Evolutionary conservation across 2,888 invertebrate genomes (phyloP), one percentile per base, ranked within the genome.

Genomic region (Trichopria drosophilae): DNA sequence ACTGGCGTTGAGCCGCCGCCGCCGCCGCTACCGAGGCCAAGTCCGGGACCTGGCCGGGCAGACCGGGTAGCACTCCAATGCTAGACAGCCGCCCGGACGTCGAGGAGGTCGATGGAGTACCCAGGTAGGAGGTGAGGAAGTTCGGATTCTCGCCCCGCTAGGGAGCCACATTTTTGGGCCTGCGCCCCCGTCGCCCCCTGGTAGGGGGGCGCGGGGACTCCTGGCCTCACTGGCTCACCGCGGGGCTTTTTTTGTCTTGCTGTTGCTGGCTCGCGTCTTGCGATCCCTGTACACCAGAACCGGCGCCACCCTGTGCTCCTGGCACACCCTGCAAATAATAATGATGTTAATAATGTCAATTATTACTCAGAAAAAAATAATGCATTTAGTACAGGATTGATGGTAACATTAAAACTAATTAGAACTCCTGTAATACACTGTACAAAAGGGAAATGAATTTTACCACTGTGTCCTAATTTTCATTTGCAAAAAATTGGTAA

Each of bases 201-300:
- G 73, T 75, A 64, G 74, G 73, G 70, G 74, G 75, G 73, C 75
- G 75, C 75, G 75, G 75, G 75, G 75, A 75, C 75, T 75, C 75
- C 74, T 75, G 75, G 75, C 80, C 81, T 83, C 84, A 87, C 84
- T 87, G 86, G 79, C 86, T 86, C 78, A 88, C 86, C 67, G 87
- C 87, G 69, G 88, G 88, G 76, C 87, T 87, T 80, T 88, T 88
- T 77, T 88, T 88, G 78, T 87, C 88, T 71, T 85, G 84, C 80
- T 87, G 87, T 76, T 86, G 87, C 80, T 85, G 72, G 81, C 80
- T 73, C 81, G 82, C 62, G 76, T 81, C 75, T 71, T 80, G 72
- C 49, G 71, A 61, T 60, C 80, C 80, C 64, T 78, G 78, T 57
- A 78, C 77, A 56, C 74, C 68, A 59, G 71, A 62, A 18, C 70